A percentile compares a stretch with the other conserved stretches of the same genome.
phyloP scores from a whole-genome alignment of 92 coral and sea anemone genomes.

The Zoanthus solanderi region DNA sequence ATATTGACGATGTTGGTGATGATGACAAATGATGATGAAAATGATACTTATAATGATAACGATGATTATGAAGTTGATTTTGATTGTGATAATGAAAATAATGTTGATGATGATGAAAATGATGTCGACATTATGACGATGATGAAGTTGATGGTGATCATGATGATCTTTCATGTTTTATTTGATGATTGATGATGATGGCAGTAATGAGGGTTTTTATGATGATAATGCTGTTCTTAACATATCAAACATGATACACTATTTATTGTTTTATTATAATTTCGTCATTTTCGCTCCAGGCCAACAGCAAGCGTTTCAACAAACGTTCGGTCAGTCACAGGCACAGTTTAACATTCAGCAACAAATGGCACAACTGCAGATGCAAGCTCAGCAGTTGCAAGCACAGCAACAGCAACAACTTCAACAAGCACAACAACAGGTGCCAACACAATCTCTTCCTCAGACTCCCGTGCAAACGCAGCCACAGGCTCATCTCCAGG shows the following conservation, averaged over 20 bases:
- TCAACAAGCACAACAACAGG: constrained; percentile 68
- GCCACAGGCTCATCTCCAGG: constrained; percentile 66
- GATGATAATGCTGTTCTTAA: too few relatives aligned
- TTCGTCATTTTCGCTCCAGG: constrained; percentile 43
- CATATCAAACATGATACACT: too few relatives aligned
- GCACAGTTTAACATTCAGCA: constrained; percentile 84
- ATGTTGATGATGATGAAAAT: too few relatives aligned
- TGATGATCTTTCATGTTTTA: too few relatives aligned
- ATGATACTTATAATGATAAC: neutral
- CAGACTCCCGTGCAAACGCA: constrained; percentile 70
- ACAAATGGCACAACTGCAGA: constrained; percentile 78
- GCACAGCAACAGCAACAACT: constrained; percentile 65
- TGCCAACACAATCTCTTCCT: constrained; percentile 55
- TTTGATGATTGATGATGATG: too few relatives aligned
- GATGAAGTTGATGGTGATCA: too few relatives aligned
- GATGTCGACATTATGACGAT: too few relatives aligned
- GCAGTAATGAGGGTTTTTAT: too few relatives aligned
- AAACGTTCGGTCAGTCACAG: constrained; percentile 72
- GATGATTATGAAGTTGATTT: neutral
- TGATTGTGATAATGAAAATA: neutral
- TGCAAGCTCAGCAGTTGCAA: constrained; percentile 69
- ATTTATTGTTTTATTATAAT: neutral
- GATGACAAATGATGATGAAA: too few relatives aligned
- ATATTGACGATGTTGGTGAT: neutral
- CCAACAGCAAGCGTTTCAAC: constrained; percentile 82